These are phyloP conservation scores for Oceanites oceanicus DNA, from an alignment of 2,113 vertebrate species.

Conservation along the genomic window DNA sequence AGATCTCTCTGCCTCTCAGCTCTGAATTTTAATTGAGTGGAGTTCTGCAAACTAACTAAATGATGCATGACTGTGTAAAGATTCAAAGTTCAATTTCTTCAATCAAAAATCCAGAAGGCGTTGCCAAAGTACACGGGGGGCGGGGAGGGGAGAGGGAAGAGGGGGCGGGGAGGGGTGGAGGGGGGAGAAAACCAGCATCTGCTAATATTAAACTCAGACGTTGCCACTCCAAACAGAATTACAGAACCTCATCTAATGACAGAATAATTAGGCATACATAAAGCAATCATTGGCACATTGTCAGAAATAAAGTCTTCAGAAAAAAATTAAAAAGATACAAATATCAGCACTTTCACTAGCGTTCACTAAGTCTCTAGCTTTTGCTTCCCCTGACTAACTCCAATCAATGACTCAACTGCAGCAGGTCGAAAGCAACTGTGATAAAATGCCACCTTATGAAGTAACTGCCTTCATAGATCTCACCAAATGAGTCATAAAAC, in stretches of 20 bases:
- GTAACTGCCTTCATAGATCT: constrained; percentile 69
- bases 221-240: neutral
- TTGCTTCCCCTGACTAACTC: constrained; percentile 12
- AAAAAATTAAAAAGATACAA: neutral
- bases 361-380: neutral
- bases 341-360: constrained; percentile 11
- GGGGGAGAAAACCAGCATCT: neutral
- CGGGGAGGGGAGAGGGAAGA: too few relatives aligned
- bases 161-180: too few relatives aligned
- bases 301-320: neutral
- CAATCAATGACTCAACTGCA: constrained; percentile 66
- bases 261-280: constrained; percentile 37
- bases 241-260: constrained; percentile 9
- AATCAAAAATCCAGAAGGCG: neutral
- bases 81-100: constrained; percentile 31
- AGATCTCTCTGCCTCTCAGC: neutral
- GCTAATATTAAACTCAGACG: neutral
- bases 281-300: neutral
- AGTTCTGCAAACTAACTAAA: constrained; percentile 21
- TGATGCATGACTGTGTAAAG: neutral
- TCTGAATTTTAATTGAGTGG: constrained; percentile 31
- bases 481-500: constrained; percentile 67
- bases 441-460: constrained; percentile 70
- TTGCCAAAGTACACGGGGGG: neutral
- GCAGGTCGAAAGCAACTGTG: constrained; percentile 48